Conservation (phyloP, 1,140 invertebrate genomes). For the Idris sp. region DNA sequence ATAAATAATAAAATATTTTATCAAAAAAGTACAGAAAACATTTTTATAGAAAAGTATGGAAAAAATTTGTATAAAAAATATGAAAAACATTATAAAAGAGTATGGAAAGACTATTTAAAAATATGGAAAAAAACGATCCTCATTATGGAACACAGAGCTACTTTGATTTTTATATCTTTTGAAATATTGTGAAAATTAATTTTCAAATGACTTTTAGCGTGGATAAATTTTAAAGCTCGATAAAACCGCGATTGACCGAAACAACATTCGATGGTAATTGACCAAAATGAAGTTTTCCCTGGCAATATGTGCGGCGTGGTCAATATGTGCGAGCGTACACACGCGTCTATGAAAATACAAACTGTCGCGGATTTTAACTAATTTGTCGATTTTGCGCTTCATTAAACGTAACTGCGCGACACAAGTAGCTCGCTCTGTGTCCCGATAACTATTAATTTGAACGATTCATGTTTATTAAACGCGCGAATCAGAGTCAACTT, state of each 20-base stretch:
- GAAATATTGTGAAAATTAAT: too few species aligned
- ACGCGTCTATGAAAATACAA: too few species aligned
- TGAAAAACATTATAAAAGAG: too few species aligned
- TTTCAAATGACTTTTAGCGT: too few species aligned
- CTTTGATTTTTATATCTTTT: too few species aligned
- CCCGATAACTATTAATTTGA: conserved; percentile 57
- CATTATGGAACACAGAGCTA: too few species aligned
- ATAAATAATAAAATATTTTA: conserved; percentile 32
- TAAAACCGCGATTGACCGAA: conserved; percentile 54
- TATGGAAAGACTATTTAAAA: too few species aligned
- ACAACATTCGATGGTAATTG: conserved; percentile 63
- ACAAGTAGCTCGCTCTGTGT: conserved; percentile 43
- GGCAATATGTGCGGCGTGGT: conserved; percentile 1
- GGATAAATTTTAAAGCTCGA: conserved; percentile 42
- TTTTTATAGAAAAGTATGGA: too few species aligned
- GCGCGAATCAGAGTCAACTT: conserved; percentile 42
- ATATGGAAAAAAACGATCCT: too few species aligned
- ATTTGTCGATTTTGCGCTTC: conserved; percentile 71
- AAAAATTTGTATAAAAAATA: too few species aligned
- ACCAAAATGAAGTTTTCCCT: conserved; percentile 63
- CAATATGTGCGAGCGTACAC: too few species aligned
- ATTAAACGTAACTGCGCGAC: conserved; percentile 64
- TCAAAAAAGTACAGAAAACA: too few species aligned
- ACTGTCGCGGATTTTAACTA: conserved; percentile 68
- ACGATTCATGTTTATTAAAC: conserved; percentile 57